phyloP scores from a whole-genome alignment of 2,797 vertebrate species.

The Microctenopoma stevenorrisi region DNA sequence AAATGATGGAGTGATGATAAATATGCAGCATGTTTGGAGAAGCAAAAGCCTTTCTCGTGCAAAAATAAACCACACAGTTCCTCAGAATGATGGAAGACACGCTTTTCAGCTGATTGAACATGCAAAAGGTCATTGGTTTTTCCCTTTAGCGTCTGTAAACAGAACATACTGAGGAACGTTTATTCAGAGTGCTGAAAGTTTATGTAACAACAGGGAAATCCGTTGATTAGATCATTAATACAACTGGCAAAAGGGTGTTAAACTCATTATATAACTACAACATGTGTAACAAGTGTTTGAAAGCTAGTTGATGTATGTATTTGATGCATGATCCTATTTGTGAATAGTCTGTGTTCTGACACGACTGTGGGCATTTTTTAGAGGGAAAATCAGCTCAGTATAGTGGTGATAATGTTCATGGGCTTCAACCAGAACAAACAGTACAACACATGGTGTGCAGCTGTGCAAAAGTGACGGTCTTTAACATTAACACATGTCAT shows the following conservation, averaged over 20 bases:
- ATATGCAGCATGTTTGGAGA: constrained; percentile 76
- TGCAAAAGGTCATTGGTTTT: constrained; percentile 70
- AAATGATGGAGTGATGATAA: constrained; percentile 82
- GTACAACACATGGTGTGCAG: constrained; percentile 76
- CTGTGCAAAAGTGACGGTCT: constrained; percentile 64
- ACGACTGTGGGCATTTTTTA: constrained; percentile 6
- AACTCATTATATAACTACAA: constrained; percentile 79
- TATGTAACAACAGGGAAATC: constrained; percentile 77
- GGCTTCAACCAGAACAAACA: constrained; percentile 54
- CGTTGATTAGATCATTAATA: constrained; percentile 80
- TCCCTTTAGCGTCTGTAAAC: constrained; percentile 67
- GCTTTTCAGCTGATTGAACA: constrained; percentile 78
- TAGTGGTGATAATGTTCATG: constrained; percentile 30
- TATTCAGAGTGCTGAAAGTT: constrained; percentile 74
- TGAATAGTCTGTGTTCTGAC: constrained; percentile 20
- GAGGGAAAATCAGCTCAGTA: constrained; percentile 43
- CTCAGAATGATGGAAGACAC: constrained; percentile 73
- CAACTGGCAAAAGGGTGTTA: constrained; percentile 79
- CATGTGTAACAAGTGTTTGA: constrained; percentile 79
- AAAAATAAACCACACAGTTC: constrained; percentile 76
- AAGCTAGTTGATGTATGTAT: constrained; percentile 53
- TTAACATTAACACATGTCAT: constrained; percentile 42
- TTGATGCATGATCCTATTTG: constrained; percentile 28
- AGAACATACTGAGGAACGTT: constrained; percentile 73
- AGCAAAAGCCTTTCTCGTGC: constrained; percentile 74